Base-by-base conservation (phyloP, 1,140 invertebrate genomes). In the Drosophila lacertosa region DNA sequence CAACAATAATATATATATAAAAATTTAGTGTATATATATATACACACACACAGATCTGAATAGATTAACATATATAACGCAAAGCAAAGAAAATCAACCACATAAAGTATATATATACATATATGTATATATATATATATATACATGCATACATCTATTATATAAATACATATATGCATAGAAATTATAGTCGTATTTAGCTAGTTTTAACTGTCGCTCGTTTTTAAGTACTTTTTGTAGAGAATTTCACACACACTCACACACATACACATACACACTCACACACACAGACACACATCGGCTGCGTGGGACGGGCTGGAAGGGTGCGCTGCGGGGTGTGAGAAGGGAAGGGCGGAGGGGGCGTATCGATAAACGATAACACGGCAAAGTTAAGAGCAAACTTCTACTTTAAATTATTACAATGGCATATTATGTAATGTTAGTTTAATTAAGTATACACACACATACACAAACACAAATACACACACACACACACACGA, bases 31-130 rank as follows among this genome's bases (percentile, higher is more conserved):
- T 11, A 32, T 57, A 44, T 44, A 24, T n/a, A 57, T 50, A 40
- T 37, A 60, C 13, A 60, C 33, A 60, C 29, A 65, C 51, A 64
- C 33, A 70, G 42, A 65, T 63, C 57, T 69, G 59, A 62, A 70
- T 69, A 69, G 33, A 63, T 68, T 26, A 60, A 51, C 33, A 33
- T 18, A 50, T 67, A 50, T 42, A 44, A 24, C 26, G 15, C 20
- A 50, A 57, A 42, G 35, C 22, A 65, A 55, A 47, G 50, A 45
- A 74, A 81, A 76, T 57, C 77, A 80, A 81, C 77, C 79, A 74
- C 55, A 83, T 65, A 65, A 80, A 72, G 72, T 81, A 80, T 80
- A 80, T 67, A 81, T 80, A 66, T 16, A 26, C 37, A 29, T 24
- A 48, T 13, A 79, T 65, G 74, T 74, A 64, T 26, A 22, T 22